Percentiles rank a stretch among this genome's conserved stretches.
Evolutionary conservation across 1,140 invertebrate species (phyloP).

Genomic region (Tetramorium alpestre): DNA sequence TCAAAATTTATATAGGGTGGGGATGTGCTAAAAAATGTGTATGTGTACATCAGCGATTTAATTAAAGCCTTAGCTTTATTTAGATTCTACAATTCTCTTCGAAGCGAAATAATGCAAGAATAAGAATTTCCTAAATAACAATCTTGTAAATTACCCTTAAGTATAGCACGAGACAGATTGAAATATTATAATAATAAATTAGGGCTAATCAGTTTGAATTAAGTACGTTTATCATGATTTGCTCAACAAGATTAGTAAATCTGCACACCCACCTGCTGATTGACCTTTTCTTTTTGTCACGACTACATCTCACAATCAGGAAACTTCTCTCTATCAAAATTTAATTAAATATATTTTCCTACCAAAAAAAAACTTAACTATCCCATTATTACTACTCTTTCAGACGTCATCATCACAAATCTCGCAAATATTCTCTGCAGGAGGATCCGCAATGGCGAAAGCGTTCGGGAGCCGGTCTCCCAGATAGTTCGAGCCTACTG

Average conservation of each 20-base stretch:
- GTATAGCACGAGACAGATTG: not conserved
- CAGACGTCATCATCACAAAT: constrained; percentile 87
- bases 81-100: not conserved
- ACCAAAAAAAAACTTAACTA: not conserved
- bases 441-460: constrained; percentile 89
- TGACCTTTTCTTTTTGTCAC: not conserved
- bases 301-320: not conserved
- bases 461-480: constrained; percentile 84
- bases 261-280: not conserved
- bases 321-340: not conserved
- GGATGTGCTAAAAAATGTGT: not conserved
- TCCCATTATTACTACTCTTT: not conserved
- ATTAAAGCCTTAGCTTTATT: not conserved
- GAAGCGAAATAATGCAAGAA: too few species aligned
- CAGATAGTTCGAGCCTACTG: constrained; percentile 80
- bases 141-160: not conserved
- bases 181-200: not conserved
- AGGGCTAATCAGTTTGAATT: not conserved
- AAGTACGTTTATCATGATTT: not conserved
- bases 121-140: not conserved
- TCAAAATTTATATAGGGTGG: not conserved
- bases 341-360: not conserved
- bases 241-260: not conserved
- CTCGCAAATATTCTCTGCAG: constrained; percentile 91
- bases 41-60: not conserved